Evolutionary conservation across 2,888 invertebrate genomes (phyloP), one percentile per base, ranked within the genome.

Genomic region (Caenorhabditis japonica): DNA sequence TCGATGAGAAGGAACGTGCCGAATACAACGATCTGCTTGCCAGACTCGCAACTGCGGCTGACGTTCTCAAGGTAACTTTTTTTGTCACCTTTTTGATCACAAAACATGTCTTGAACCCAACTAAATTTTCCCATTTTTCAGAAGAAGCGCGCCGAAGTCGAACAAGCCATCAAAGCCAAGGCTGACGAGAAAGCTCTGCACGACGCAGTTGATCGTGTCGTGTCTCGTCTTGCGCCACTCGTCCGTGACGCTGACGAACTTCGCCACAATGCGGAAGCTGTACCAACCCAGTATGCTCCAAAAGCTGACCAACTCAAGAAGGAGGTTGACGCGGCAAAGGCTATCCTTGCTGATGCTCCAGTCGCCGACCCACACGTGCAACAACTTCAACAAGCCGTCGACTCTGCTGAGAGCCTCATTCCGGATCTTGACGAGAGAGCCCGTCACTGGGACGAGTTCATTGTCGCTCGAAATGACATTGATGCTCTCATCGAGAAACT

Each of bases 401-500:
- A 41, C 25, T 49, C 73, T 8, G 78, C 30, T 7, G 30, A 30
- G 10, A 30, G 30, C 30, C 30, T 30, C 30, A 30, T 30, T 30
- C 30, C 30, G 21, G 61, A 71, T 41, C 79, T 83, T 34, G 69
- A 72, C 15, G 60, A 76, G 15, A 59, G 77, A 43, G 55, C 70
- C 49, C 64, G 62, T 47, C 51, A 62, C 41, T 81, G 78, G 76
- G 56, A 79, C 21, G 75, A 79, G 52, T 83, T 83, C 58, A 68
- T 80, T 39, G 73, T 47, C 13, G 77, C 76, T 43, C 77, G 81
- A 8, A 77, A 81, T 44, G 58, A 61, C 17, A 72, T 76, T 36
- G 80, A 77, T 69, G 49, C 53, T 36, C 51, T 70, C 27, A 71
- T 80, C 49, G 80, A 74, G 10, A 33, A 60, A 47, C 66, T 77